Evolutionary conservation across 2,113 vertebrate genomes (phyloP).

Genomic region (Mugil cephalus): DNA sequence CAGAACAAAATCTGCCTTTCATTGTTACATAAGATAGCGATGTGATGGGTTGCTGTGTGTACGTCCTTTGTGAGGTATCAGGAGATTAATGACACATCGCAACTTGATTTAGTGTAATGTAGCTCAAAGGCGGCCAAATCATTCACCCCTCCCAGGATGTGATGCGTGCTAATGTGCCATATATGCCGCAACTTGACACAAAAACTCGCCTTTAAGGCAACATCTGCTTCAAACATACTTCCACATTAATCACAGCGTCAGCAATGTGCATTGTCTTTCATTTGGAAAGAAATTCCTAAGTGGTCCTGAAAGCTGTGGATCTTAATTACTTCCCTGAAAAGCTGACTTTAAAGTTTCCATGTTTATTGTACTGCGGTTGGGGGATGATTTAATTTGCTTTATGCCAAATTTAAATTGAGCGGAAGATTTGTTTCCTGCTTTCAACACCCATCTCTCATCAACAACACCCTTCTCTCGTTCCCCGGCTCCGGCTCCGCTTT

Average conservation of each 20-base stretch:
- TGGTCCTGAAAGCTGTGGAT: not conserved
- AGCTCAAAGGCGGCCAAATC: conserved; percentile 28
- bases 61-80: not conserved
- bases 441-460: conserved; percentile 60
- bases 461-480: conserved; percentile 33
- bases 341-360: not conserved
- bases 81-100: conserved; percentile 7
- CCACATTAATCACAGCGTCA: conserved; percentile 48
- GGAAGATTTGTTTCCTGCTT: conserved; percentile 46
- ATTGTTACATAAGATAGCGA: too few species aligned
- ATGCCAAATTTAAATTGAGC: conserved; percentile 1
- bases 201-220: conserved; percentile 33
- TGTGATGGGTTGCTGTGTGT: not conserved
- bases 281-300: conserved; percentile 12
- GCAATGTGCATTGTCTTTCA: not conserved
- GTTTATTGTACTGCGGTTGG: conserved; percentile 1
- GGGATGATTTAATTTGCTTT: conserved; percentile 24
- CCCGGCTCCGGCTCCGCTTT: conserved; percentile 38
- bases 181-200: conserved; percentile 54
- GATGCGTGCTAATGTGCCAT: conserved; percentile 5
- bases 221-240: conserved; percentile 27
- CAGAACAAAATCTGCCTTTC: not conserved
- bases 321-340: conserved; percentile 17
- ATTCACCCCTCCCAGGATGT: conserved; percentile 41
- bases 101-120: conserved; percentile 32